Conservation (phyloP, 1,140 invertebrate species). For the Bradynema listronoti region DNA sequence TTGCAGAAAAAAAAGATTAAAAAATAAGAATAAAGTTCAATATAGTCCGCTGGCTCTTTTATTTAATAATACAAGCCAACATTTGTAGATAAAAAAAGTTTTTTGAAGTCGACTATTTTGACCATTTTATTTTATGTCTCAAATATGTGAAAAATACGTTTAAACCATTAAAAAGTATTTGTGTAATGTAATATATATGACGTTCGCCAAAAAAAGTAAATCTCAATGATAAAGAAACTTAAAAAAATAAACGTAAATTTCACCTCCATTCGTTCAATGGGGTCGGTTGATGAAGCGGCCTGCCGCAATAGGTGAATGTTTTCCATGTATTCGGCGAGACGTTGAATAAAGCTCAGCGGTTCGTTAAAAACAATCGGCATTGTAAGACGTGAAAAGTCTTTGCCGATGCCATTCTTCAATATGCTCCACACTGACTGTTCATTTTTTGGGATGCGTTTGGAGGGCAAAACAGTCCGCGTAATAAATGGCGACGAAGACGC, state of each 20-base stretch:
- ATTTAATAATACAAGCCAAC: too few species aligned
- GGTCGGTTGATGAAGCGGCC: conserved; percentile 70
- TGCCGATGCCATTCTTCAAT: conserved; percentile 21
- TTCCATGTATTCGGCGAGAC: conserved; percentile 88
- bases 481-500: background rate
- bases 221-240: background rate
- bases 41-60: too few species aligned
- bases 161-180: background rate
- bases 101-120: background rate
- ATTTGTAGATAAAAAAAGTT: background rate
- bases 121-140: background rate
- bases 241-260: too few species aligned
- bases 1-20: too few species aligned
- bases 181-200: too few species aligned
- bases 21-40: too few species aligned
- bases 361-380: conserved; percentile 97
- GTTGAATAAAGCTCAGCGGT: conserved; percentile 85
- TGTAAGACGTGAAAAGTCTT: conserved; percentile 85
- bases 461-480: conserved; percentile 5
- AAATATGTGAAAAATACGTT: background rate
- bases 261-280: conserved; percentile 74
- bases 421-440: conserved; percentile 21
- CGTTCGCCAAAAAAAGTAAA: background rate
- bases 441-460: conserved; percentile 5
- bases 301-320: conserved; percentile 75